Base-by-base conservation (phyloP, 2,888 invertebrate species). In the Pandemis corylana region DNA sequence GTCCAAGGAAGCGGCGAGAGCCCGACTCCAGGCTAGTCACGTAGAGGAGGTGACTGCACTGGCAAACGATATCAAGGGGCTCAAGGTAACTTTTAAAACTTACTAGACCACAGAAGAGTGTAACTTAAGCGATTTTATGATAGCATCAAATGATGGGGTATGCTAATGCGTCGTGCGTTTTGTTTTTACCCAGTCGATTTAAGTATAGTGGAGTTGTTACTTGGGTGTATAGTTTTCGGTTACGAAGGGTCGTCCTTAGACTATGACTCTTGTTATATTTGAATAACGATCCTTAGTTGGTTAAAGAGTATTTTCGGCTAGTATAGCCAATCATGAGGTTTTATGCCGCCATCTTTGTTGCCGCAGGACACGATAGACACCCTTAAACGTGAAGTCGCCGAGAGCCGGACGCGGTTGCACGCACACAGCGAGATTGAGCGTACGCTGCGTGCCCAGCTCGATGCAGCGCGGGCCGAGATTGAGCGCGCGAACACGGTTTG, bases 1-100 rank as follows among this genome's bases (percentile, higher is more conserved):
- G 65, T 90, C 94, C 66, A 95, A 93, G 79, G 95, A 95, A 80
- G 92, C 95, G 80, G 91, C 85, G 71, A 94, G 94, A 80, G 89
- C 93, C 75, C 93, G 94, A 79, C 91, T 95, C 65, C 92, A 94
- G 77, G 93, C 94, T 78, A 86, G 85, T 74, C 95, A 90, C 81
- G 89, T 88, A 80, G 95, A 89, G 82, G 92, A 94, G 82, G 91
- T 93, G 77, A 86, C 92, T 62, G 87, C 88, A 12, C 85, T 95
- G 71, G 90, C 92, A 59, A 88, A 82, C 78, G 94, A 94, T 78
- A 91, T 95, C 74, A 94, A 91, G 82, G 93, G 88, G 72, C 89
- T 94, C 72, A 94, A 94, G 90, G 95, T 94, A 81, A 28, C 13
- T 51, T 2, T 36, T 36, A 36, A 36, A 2, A 36, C 28, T 36